Percentiles rank a stretch among this genome's conserved stretches.
Evolutionary conservation across 2,797 vertebrate genomes (phyloP).

Genomic region (Cygnus olor): DNA sequence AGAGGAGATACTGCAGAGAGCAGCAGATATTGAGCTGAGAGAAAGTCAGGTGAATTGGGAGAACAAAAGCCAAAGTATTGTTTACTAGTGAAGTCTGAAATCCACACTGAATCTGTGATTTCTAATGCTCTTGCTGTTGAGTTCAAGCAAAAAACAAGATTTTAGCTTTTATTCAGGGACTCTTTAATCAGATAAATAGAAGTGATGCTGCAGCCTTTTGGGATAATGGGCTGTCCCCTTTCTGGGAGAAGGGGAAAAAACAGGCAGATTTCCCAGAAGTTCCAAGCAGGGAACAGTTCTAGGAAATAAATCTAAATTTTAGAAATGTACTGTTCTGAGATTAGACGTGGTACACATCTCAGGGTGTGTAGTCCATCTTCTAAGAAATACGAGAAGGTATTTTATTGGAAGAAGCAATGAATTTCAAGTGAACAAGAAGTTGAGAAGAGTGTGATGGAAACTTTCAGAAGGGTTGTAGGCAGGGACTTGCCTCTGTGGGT

Average conservation of each 20-base stretch:
- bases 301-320: background rate
- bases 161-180: background rate
- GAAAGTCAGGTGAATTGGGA: constrained; percentile 85
- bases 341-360: background rate
- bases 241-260: background rate
- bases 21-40: constrained; percentile 81
- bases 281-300: background rate
- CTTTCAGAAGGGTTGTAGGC: background rate
- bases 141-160: background rate
- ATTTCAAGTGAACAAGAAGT: background rate
- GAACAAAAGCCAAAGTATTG: background rate
- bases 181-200: background rate
- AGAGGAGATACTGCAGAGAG: constrained; percentile 68
- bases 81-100: background rate
- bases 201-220: background rate
- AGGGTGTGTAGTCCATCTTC: background rate
- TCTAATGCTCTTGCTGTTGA: background rate
- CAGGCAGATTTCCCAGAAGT: background rate
- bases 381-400: background rate
- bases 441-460: background rate
- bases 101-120: background rate
- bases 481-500: background rate
- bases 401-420: background rate
- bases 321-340: background rate
- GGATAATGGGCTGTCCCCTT: background rate